Conservation (phyloP, 2,797 vertebrate genomes). For the Muscicapa striata region DNA sequence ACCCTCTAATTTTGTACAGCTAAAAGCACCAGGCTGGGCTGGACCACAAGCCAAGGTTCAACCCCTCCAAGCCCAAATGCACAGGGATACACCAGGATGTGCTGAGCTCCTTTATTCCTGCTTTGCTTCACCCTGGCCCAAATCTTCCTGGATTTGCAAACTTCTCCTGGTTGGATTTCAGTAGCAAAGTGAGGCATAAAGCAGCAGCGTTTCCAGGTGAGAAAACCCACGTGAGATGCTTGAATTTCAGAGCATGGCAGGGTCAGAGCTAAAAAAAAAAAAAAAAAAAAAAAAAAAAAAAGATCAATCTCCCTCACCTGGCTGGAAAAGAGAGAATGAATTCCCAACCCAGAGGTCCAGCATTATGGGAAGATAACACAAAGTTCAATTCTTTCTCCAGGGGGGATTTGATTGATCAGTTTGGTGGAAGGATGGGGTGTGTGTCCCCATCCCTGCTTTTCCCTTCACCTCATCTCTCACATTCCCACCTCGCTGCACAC, state of each 20-base stretch:
- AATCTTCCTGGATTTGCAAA: not conserved
- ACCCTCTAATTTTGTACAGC: not conserved
- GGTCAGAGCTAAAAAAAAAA: not conserved
- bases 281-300: not conserved
- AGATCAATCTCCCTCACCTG: not conserved
- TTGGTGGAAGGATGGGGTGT: not conserved
- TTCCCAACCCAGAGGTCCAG: not conserved
- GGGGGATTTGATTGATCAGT: not conserved
- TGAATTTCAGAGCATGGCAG: not conserved
- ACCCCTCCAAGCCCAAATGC: not conserved
- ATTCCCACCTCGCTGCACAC: fast-evolving
- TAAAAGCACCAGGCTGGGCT: not conserved
- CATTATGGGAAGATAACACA: not conserved
- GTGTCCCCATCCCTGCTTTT: not conserved
- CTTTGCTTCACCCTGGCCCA: not conserved
- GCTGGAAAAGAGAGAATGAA: not conserved
- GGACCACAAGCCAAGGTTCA: not conserved
- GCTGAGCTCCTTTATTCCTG: not conserved
- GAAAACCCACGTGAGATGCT: not conserved
- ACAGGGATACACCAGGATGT: not conserved
- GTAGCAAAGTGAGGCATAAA: not conserved
- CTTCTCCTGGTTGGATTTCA: not conserved
- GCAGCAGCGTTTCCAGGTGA: fast-evolving
- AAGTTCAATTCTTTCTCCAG: not conserved
- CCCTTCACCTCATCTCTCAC: not conserved